Percentiles rank a stretch among this genome's conserved stretches.
Conservation (phyloP, 2,888 invertebrate species). For the Chrysopilus asiliformis region DNA sequence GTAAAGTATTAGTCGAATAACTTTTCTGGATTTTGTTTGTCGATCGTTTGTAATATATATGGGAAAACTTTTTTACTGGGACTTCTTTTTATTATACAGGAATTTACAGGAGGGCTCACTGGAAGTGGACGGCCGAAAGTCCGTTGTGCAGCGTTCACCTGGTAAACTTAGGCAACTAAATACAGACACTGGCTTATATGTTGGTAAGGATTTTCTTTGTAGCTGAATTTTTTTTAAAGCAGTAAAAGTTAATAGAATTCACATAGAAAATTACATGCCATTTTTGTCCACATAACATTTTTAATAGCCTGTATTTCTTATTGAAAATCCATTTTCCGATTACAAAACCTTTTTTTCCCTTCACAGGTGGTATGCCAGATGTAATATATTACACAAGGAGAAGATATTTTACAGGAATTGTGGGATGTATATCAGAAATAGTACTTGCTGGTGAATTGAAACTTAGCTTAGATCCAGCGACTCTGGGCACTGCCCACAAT, state of each 20-base stretch:
- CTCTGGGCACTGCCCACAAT: constrained; percentile 34
- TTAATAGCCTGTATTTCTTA: too few species aligned
- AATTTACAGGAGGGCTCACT: constrained; percentile 75
- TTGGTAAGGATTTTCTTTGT: too few species aligned
- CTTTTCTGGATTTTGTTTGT: too few species aligned
- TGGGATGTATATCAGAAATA: constrained; percentile 74
- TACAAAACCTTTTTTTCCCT: neutral
- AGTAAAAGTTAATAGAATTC: too few species aligned
- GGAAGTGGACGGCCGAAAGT: constrained; percentile 77
- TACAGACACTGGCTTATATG: constrained; percentile 76
- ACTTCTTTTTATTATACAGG: constrained; percentile 39
- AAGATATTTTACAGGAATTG: constrained; percentile 59
- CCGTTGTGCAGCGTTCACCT: constrained; percentile 67
- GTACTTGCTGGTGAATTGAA: constrained; percentile 67
- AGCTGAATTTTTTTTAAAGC: too few species aligned
- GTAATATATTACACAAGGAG: constrained; percentile 55
- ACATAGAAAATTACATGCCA: too few species aligned
- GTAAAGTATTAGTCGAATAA: too few species aligned
- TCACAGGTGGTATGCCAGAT: constrained; percentile 67
- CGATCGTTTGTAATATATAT: too few species aligned
- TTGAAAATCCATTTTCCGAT: too few species aligned
- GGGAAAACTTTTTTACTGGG: too few species aligned
- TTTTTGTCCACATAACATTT: too few species aligned
- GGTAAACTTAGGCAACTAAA: constrained; percentile 74
- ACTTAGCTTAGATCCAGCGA: constrained; percentile 45